Conservation (phyloP, 2,113 vertebrate genomes). For the Corythornis cristatus region DNA sequence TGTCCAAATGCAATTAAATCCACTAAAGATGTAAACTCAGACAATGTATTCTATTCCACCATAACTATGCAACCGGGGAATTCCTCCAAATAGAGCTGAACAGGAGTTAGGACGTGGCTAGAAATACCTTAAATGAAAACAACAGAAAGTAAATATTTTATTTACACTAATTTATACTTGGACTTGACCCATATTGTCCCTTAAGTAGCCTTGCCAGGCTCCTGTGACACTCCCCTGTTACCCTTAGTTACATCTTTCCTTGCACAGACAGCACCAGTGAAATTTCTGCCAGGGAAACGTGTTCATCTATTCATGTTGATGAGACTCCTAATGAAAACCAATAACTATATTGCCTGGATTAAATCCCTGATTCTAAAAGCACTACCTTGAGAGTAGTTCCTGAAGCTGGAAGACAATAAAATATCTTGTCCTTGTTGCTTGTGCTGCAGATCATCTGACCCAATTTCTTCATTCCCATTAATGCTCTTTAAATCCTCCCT, state of each 20-base stretch:
- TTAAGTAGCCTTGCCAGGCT: not conserved
- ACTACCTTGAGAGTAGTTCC: not conserved
- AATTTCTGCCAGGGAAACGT: not conserved
- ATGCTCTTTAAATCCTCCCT: not conserved
- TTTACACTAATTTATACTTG: not conserved
- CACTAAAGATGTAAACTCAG: not conserved
- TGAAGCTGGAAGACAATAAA: not conserved
- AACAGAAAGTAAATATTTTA: not conserved
- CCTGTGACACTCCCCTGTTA: not conserved
- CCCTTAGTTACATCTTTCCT: not conserved
- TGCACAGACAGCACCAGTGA: not conserved
- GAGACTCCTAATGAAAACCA: not conserved
- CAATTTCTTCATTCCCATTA: conserved; percentile 23
- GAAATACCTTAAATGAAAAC: not conserved
- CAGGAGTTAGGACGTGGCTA: not conserved
- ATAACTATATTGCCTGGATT: accelerated
- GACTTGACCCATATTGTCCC: not conserved
- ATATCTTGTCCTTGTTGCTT: not conserved
- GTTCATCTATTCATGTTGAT: not conserved
- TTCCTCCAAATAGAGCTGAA: not conserved
- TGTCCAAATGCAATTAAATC: not conserved
- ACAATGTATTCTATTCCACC: not conserved
- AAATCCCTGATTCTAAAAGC: not conserved
- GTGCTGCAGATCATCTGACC: not conserved
- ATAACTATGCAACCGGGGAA: not conserved